phyloP scores from a whole-genome alignment of 2,797 vertebrate genomes.

The Hafferia zeledoni region DNA sequence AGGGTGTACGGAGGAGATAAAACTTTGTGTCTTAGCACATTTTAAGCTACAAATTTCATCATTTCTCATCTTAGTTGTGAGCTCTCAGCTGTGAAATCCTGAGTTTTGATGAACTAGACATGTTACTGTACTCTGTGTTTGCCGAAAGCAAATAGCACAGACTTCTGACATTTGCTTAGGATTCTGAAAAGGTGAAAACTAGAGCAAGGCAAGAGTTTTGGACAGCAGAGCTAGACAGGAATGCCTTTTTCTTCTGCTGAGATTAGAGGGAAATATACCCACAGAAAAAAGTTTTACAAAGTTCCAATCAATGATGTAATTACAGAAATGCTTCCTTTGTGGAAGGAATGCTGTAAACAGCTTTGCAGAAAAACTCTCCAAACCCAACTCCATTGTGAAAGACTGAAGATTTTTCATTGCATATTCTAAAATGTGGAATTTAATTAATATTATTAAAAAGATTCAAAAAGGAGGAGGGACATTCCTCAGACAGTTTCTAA shows the following conservation, averaged over 20 bases:
- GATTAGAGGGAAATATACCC: not conserved
- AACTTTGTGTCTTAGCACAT: fast-evolving
- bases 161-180: not conserved
- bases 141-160: not conserved
- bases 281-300: not conserved
- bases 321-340: not conserved
- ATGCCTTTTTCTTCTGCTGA: not conserved
- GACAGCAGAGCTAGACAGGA: not conserved
- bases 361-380: not conserved
- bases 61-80: not conserved
- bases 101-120: not conserved
- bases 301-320: not conserved
- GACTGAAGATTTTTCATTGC: not conserved
- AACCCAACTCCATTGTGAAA: not conserved
- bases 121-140: not conserved
- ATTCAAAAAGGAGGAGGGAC: not conserved
- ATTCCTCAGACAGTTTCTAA: not conserved
- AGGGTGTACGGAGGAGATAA: fast-evolving
- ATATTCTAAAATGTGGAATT: not conserved
- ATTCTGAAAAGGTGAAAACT: not conserved
- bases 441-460: not conserved
- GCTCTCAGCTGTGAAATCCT: not conserved
- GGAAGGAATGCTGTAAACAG: not conserved
- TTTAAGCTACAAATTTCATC: fast-evolving
- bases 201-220: not conserved